phyloP scores from a whole-genome alignment of 2,888 invertebrate genomes.

The Rhyacophila evoluta region DNA sequence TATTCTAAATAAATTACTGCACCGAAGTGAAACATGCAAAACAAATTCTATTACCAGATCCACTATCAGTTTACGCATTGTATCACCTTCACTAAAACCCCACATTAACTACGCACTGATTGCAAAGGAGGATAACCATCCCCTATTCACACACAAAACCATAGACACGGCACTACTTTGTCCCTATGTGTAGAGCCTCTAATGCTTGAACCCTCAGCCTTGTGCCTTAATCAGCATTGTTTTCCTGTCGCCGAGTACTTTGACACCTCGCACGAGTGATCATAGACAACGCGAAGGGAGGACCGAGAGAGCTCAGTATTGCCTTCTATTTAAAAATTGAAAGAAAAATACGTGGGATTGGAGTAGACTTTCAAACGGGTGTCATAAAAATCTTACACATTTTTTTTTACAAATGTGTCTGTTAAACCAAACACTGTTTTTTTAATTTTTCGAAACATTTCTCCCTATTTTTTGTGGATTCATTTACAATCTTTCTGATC shows the following conservation, averaged over 20 bases:
- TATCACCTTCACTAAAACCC: background rate
- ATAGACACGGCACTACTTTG: background rate
- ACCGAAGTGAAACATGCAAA: background rate
- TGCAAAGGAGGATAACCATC: slow-evolving; percentile 14
- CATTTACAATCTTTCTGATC: too few species aligned
- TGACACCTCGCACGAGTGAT: slow-evolving; percentile 43
- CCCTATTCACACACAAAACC: background rate
- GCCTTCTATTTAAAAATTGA: background rate
- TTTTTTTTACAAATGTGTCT: too few species aligned
- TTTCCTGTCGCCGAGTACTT: slow-evolving; percentile 45
- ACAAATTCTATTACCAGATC: background rate
- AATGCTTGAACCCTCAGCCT: background rate
- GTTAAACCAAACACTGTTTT: too few species aligned
- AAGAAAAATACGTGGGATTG: too few species aligned
- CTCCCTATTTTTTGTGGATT: too few species aligned
- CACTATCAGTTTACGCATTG: slow-evolving; percentile 13
- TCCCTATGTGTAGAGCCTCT: background rate
- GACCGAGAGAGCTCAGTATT: background rate
- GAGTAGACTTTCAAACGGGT: too few species aligned
- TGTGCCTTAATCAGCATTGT: slow-evolving; percentile 49
- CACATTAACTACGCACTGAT: background rate
- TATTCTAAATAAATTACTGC: too few species aligned
- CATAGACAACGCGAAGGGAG: slow-evolving; percentile 8
- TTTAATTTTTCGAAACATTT: too few species aligned
- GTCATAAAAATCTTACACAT: too few species aligned